These are phyloP conservation scores for Mola mola DNA, from an alignment of 2,113 vertebrate species.

Conservation along the genomic window DNA sequence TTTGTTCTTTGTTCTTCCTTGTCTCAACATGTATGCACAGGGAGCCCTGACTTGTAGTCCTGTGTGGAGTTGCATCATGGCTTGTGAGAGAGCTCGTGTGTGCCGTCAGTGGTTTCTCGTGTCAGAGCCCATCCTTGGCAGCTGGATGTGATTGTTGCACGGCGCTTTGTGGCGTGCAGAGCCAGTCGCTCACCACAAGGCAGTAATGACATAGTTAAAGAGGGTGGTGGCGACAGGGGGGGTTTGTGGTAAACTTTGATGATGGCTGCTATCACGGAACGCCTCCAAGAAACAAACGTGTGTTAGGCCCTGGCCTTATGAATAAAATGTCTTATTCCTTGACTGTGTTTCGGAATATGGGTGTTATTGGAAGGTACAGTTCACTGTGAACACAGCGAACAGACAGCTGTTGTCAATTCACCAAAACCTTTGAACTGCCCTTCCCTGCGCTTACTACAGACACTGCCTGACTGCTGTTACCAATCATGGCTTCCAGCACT, in stretches of 20 bases:
- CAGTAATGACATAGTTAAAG: slow-evolving; percentile 74
- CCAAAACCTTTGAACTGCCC: slow-evolving; percentile 35
- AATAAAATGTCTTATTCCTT: slow-evolving; percentile 18
- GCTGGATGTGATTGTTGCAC: slow-evolving; percentile 79
- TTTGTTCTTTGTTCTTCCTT: background rate
- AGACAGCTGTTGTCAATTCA: slow-evolving; percentile 43
- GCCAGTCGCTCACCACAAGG: slow-evolving; percentile 59
- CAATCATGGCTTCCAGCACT: slow-evolving; percentile 17
- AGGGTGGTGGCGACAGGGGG: slow-evolving; percentile 43
- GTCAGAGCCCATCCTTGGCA: slow-evolving; percentile 65
- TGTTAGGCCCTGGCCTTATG: slow-evolving; percentile 8
- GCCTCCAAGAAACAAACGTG: slow-evolving; percentile 41
- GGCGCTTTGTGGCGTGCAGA: slow-evolving; percentile 47
- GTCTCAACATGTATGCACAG: background rate
- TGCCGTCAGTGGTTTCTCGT: slow-evolving; percentile 42
- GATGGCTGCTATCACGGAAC: slow-evolving; percentile 45
- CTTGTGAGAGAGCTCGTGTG: slow-evolving; percentile 4
- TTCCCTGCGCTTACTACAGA: slow-evolving; percentile 15
- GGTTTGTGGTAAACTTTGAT: slow-evolving; percentile 62
- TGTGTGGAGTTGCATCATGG: slow-evolving; percentile 22
- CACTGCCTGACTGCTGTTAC: slow-evolving; percentile 32
- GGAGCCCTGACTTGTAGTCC: background rate
- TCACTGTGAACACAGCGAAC: slow-evolving; percentile 6
- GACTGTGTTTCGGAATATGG: slow-evolving; percentile 16
- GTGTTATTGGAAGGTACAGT: slow-evolving; percentile 38